These are phyloP conservation scores for Danaus chrysippus DNA, from an alignment of 2,888 invertebrate species.

Conservation along the genomic window DNA sequence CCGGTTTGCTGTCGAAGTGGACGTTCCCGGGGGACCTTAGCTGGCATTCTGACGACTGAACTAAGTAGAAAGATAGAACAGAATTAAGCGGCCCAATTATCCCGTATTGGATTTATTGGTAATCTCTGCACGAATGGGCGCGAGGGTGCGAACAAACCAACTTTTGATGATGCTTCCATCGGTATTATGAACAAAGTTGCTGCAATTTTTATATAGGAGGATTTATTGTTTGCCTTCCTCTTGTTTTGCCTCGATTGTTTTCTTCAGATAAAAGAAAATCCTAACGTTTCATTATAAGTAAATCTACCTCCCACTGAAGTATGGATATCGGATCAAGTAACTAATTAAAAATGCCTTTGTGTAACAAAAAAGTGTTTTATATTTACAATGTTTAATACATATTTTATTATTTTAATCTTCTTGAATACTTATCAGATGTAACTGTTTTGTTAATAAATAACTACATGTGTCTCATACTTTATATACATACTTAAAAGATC, in stretches of 20 bases:
- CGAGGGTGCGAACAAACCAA: slow-evolving; percentile 78
- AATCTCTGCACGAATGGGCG: slow-evolving; percentile 79
- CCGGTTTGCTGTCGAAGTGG: slow-evolving; percentile 65
- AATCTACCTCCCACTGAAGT: slow-evolving; percentile 63
- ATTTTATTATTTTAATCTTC: no score
- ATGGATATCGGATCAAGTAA: slow-evolving; percentile 47
- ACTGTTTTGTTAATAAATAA: no score
- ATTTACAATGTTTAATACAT: no score
- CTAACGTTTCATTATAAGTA: slow-evolving; percentile 63
- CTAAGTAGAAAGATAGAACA: slow-evolving; percentile 80
- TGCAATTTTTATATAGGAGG: slow-evolving; percentile 77
- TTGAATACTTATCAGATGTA: no score
- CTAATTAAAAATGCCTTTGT: slow-evolving; percentile 27
- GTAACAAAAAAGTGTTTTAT: neutral
- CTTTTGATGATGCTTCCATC: slow-evolving; percentile 77
- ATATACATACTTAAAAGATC: neutral
- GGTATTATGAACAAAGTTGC: slow-evolving; percentile 78
- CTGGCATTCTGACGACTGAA: slow-evolving; percentile 79
- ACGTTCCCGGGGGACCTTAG: slow-evolving; percentile 74
- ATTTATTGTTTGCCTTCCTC: slow-evolving; percentile 72
- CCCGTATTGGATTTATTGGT: slow-evolving; percentile 80
- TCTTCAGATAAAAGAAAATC: slow-evolving; percentile 66
- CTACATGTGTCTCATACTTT: no score
- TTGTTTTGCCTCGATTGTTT: slow-evolving; percentile 68
- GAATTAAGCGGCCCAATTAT: slow-evolving; percentile 80